Base-by-base conservation (phyloP, 2,888 invertebrate species). In the Cheiracanthium punctorium region DNA sequence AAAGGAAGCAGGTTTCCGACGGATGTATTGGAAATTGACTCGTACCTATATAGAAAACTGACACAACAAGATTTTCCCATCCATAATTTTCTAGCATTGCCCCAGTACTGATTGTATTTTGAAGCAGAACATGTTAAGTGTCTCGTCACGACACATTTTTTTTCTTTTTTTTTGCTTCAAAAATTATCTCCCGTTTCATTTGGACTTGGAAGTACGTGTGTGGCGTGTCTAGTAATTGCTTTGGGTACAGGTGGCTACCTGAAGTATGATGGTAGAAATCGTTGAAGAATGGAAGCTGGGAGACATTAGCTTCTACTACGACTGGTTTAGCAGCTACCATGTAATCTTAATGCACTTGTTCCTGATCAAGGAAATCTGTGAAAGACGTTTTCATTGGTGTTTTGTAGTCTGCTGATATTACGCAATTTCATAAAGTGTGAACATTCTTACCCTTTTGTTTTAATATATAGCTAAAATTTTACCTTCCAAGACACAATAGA, bases 271-370 rank as follows among this genome's bases (percentile, higher is more conserved):
- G 58, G 14, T 58, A 24, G 20, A 58, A 58, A 58, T 58, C 58
- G 58, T 24, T 58, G 48, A 12, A 12, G 48, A 48, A 48, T 48
- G 14, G 48, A 48, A 48, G 48, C 48, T 48, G 5, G 48, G 14
- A 58, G 24, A 58, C 58, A 24, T 58, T 58, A 58, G 58, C 58
- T 58, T 58, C 24, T 5, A 2, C 24, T 58, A 58, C n/a, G 58
- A 58, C 58, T 58, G 58, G 58, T 58, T 58, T 58, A 24, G 58
- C 24, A 58, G 58, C 58, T 58, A 58, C 58, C 58, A 58, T 58
- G 24, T 24, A 58, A 58, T 58, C 58, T 58, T 58, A 24, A 24
- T 24, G 58, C 58, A 58, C 24, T 58, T 58, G 58, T 5, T 48
- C 2, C 48, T 48, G 5, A 48, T 7, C 48, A 48, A 58, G 0